phyloP scores from a whole-genome alignment of 2,888 invertebrate genomes.

The Clostera curtula region DNA sequence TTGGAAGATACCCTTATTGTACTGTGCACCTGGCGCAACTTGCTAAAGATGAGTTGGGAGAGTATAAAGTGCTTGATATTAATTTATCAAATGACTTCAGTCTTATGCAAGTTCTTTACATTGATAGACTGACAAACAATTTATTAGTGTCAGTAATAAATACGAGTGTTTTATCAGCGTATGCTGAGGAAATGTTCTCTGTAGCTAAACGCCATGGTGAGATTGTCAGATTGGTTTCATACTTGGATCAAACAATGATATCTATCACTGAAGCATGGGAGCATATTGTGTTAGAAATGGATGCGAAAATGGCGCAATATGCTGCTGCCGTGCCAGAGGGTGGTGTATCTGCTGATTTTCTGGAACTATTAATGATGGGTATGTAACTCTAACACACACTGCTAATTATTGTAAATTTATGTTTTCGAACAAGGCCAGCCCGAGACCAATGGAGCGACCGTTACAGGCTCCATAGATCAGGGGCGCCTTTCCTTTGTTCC shows the following conservation, averaged over 20 bases:
- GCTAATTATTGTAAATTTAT: background rate
- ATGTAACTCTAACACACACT: slow-evolving; percentile 14
- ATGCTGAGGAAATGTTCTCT: slow-evolving; percentile 80
- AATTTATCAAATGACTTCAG: slow-evolving; percentile 82
- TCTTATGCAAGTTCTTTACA: slow-evolving; percentile 78
- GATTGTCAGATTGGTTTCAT: slow-evolving; percentile 80
- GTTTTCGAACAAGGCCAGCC: no score
- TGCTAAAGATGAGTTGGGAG: slow-evolving; percentile 70
- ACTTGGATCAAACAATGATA: slow-evolving; percentile 83
- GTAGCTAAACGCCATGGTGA: slow-evolving; percentile 85
- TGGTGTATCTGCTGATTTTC: slow-evolving; percentile 91
- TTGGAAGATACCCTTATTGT: slow-evolving; percentile 89
- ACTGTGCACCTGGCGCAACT: slow-evolving; percentile 76
- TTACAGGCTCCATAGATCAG: no score
- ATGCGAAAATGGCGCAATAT: slow-evolving; percentile 92
- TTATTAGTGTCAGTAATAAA: slow-evolving; percentile 68
- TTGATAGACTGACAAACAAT: slow-evolving; percentile 64
- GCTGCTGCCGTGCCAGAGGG: slow-evolving; percentile 87
- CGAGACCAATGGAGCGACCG: no score
- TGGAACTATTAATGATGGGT: slow-evolving; percentile 92
- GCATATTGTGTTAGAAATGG: slow-evolving; percentile 94
- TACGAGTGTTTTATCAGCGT: slow-evolving; percentile 78
- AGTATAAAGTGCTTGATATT: slow-evolving; percentile 77
- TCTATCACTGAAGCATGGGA: slow-evolving; percentile 95
- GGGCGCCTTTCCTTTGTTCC: no score